Evolutionary conservation across 2,113 vertebrate species (phyloP), one percentile per base, ranked within the genome.

Genomic region (Chaenocephalus aceratus): DNA sequence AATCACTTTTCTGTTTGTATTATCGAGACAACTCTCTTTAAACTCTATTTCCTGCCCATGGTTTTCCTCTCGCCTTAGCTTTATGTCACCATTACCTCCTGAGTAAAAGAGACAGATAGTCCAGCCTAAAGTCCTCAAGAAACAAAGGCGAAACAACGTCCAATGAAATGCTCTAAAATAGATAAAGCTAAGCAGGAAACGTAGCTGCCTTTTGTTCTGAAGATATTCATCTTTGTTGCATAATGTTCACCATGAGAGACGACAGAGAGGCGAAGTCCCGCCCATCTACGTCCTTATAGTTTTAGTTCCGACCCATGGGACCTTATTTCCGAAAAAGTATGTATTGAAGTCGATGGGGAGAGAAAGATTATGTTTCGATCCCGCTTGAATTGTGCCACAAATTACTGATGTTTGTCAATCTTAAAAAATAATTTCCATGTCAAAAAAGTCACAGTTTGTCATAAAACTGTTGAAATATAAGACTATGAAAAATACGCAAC

Each of bases 191-290:
- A 64, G 34, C n/a, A 36, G 26, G 36, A 48, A 49, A 57, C 9
- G 30, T 18, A 2, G 34, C 30, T 41, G 7, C 3, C 9, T 9
- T 54, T 44, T 23, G 7, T 36, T 57, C 52, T 15, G 44, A 23
- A 65, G 36, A 48, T n/a, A 46, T n/a, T 21, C 44, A 49, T 56
- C 23, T 71, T 15, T 48, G 63, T 23, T 67, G 45, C 54, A 66
- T 14, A 12, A 62, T 57, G 5, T 13, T 57, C 18, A 57, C 46
- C 12, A 15, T n/a, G 10, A 26, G 14, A 58, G 14, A 14, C 6
- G 13, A 21, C 21, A 21, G 21, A 21, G 21, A 21, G 21, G 21
- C 21, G 21, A 21, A 21, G 21, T 21, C 21, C 21, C 21, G 21
- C 21, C 21, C 21, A 21, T 21, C 21, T 21, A 21, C 21, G 21